Conservation (phyloP, 2,113 vertebrate genomes). For the Chlorodrepanis virens region DNA sequence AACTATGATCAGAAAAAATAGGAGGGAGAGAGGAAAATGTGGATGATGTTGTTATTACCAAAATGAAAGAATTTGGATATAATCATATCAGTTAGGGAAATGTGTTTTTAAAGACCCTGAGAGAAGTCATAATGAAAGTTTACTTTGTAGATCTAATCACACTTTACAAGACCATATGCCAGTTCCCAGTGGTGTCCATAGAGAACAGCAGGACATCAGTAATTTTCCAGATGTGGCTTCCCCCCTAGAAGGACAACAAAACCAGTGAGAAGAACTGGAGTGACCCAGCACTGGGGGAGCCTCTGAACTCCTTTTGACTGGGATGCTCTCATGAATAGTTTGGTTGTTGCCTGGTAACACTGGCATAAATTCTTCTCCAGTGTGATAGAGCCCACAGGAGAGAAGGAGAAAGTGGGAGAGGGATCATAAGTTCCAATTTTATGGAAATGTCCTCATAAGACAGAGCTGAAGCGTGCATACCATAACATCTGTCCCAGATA, state of each 20-base stretch:
- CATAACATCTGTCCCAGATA: background rate
- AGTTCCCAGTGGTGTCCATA: background rate
- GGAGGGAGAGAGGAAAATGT: background rate
- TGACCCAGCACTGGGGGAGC: background rate
- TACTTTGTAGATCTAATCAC: slow-evolving; percentile 27
- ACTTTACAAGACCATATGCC: slow-evolving; percentile 20
- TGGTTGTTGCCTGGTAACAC: background rate
- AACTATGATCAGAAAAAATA: slow-evolving; percentile 2
- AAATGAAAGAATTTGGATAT: background rate
- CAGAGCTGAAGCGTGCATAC: background rate
- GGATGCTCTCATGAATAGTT: background rate
- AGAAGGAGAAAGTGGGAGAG: background rate
- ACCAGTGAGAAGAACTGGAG: background rate
- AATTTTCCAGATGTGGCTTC: slow-evolving; percentile 20
- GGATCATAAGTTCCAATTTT: background rate
- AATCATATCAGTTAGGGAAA: slow-evolving; percentile 17
- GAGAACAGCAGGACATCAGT: background rate
- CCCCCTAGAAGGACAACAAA: background rate
- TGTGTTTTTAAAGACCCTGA: slow-evolving; percentile 41
- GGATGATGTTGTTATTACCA: background rate
- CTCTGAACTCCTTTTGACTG: background rate
- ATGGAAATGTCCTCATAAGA: background rate
- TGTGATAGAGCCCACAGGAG: background rate
- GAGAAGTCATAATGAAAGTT: slow-evolving; percentile 9
- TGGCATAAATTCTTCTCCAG: background rate